Evolutionary conservation across 2,797 vertebrate genomes (phyloP), one percentile per base, ranked within the genome.

Genomic region (Bradypodion ventrale): DNA sequence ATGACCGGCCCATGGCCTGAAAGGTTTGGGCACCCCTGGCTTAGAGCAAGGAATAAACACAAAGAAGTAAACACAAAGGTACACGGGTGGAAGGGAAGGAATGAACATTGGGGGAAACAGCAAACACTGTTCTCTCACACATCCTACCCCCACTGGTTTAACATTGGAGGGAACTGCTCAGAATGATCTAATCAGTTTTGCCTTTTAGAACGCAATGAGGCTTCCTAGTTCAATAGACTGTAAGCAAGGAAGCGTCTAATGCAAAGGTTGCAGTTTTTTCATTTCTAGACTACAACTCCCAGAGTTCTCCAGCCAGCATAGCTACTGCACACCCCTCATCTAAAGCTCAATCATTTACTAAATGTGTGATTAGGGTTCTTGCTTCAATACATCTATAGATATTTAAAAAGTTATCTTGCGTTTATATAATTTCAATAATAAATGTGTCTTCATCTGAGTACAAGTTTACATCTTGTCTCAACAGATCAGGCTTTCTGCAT

Each of bases 11-110:
- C n/a, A n/a, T n/a, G n/a, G n/a, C n/a, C n/a, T n/a, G n/a, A n/a
- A n/a, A n/a, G n/a, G n/a, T n/a, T n/a, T n/a, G n/a, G n/a, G n/a
- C n/a, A n/a, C n/a, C n/a, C 37, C 19, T n/a, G n/a, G 0, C 40
- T 89, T 70, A 85, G 85, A 32, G 29, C 9, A 23, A 44, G 80
- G 49, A 63, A 89, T 79, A 40, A 85, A 91, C 84, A n/a, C n/a
- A n/a, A 23, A 44, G 80, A 35, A 63, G 88, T 79, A 40, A 85
- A 91, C 84, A 49, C 0, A 27, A 25, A 37, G 62, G 88, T 83
- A 81, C 78, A 0, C 6, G 35, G 5, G 49, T 27, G 25, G 35
- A 8, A 42, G 21, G 40, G 25, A 42, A 70, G 90, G 83, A 32
- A 42, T 56, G 27, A 77, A 65, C 16, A 60, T 10, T 37, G 40